Evolutionary conservation across 2,113 vertebrate genomes (phyloP), one percentile per base, ranked within the genome.

Genomic region (Gadus chalcogrammus): DNA sequence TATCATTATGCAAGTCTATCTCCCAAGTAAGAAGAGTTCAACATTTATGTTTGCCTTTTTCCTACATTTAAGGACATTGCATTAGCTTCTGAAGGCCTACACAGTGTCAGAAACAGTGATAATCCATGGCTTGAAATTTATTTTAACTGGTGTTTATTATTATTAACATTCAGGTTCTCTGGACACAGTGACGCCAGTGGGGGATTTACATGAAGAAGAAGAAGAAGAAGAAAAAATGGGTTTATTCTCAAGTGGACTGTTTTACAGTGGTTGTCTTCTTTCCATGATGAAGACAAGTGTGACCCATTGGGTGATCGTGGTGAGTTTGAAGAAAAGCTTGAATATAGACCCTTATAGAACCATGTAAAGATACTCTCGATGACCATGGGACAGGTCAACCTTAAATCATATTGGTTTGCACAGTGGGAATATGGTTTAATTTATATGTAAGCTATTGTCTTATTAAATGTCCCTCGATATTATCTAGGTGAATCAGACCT

Each of bases 321-420:
- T 98, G 84, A 95, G 96, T 93, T 56, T 9, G 38, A 48, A 48
- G 12, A 48, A 48, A 48, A 48, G 42, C 42, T 12, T 12, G 12
- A 48, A 48, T 12, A 12, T 12, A 48, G 42, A 9, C 42, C 42
- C 42, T 48, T 9, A 13, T 9, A 48, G 42, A 13, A 11, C 12
- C 42, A 42, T 42, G 38, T 11, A 42, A 42, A 4, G 6, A 11
- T 42, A 3, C 38, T 24, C 24, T 24, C 2, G 24, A 24, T 24
- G 24, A 24, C 24, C 24, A 24, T 24, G 1, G 24, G 24, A 24
- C 24, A 24, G 24, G 38, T 11, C 38, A 11, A 42, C 38, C 38
- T 42, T 42, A 24, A 24, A 24, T 24, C 24, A 24, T 24, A 24
- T 24, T 24, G 24, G 2, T 24, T 24, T 24, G 24, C 24, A 24